Evolutionary conservation across 2,888 invertebrate genomes (phyloP).

Genomic region (Galerucella calmariensis): DNA sequence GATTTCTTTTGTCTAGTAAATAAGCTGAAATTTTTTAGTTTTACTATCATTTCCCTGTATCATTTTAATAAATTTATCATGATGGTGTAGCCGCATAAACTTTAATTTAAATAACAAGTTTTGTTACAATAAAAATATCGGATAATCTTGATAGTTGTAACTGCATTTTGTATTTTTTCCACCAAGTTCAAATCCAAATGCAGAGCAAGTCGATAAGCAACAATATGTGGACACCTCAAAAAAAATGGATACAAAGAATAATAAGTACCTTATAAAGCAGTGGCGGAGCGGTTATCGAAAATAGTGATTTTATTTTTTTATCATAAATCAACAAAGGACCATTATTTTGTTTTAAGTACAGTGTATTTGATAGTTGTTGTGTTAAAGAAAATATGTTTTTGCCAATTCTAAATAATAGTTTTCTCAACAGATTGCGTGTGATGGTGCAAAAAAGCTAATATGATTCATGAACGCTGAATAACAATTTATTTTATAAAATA

Average conservation of each 20-base stretch:
- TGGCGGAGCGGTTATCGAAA: not conserved
- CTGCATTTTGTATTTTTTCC: slow-evolving; percentile 1
- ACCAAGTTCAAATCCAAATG: slow-evolving; percentile 7
- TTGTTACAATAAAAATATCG: not conserved
- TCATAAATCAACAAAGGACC: not conserved
- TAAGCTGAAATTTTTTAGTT: no score
- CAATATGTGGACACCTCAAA: slow-evolving; percentile 23
- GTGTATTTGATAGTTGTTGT: no score
- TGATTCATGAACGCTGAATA: no score
- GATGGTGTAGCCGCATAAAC: no score
- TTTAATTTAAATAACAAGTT: not conserved
- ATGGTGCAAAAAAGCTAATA: no score
- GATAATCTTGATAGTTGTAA: not conserved
- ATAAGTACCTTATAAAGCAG: slow-evolving; percentile 18
- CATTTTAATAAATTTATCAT: no score
- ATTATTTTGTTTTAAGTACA: not conserved
- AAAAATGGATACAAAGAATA: slow-evolving; percentile 22
- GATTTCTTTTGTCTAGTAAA: no score
- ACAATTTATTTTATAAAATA: no score
- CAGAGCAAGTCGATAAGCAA: slow-evolving; percentile 7
- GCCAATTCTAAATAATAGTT: no score
- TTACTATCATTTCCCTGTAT: no score
- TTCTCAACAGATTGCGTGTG: no score
- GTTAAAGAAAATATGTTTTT: no score
- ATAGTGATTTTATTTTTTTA: not conserved